These are phyloP conservation scores for Orussus abietinus DNA, from an alignment of 1,140 invertebrate species.

Conservation along the genomic window DNA sequence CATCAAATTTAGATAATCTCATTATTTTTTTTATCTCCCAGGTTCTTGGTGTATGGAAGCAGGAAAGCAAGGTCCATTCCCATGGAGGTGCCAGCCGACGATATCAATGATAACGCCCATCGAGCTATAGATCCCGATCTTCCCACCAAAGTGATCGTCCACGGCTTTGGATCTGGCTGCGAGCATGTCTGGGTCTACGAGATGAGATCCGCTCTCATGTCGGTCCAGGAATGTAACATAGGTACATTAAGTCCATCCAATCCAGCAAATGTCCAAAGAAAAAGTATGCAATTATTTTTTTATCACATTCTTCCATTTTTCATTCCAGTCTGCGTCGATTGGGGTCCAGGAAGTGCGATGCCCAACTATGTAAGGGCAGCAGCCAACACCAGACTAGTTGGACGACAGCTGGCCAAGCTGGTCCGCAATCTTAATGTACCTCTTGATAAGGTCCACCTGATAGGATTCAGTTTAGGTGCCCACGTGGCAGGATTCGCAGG, in stretches of 20 bases:
- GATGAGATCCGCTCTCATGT: constrained; percentile 85
- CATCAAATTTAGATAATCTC: not conserved
- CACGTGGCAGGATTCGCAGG: constrained; percentile 93
- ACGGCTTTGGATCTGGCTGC: constrained; percentile 90
- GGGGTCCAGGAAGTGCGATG: constrained; percentile 85
- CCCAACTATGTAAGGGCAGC: constrained; percentile 92
- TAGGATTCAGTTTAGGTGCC: constrained; percentile 87
- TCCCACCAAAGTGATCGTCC: constrained; percentile 88
- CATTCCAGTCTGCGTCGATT: constrained; percentile 84
- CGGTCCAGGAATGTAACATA: constrained; percentile 58
- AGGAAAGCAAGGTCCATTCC: constrained; percentile 47
- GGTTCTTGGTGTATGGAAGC: constrained; percentile 49
- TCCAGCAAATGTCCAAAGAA: constrained; percentile 1
- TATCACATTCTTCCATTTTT: constrained; percentile 7
- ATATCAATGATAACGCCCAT: constrained; percentile 49
- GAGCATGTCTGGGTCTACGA: constrained; percentile 89
- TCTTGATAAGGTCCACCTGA: constrained; percentile 74
- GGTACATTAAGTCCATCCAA: constrained; percentile 26
- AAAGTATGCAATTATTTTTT: constrained; percentile 8
- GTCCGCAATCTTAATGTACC: constrained; percentile 55
- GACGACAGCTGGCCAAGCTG: constrained; percentile 81
- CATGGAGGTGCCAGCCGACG: constrained; percentile 48
- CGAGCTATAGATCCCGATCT: constrained; percentile 49
- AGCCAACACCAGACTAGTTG: constrained; percentile 88
- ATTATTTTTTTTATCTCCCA: constrained; percentile 17